A percentile compares a stretch with the other conserved stretches of the same genome.
These are phyloP conservation scores for Chymomyza costata DNA, from an alignment of 1,140 invertebrate species.

Conservation along the genomic window DNA sequence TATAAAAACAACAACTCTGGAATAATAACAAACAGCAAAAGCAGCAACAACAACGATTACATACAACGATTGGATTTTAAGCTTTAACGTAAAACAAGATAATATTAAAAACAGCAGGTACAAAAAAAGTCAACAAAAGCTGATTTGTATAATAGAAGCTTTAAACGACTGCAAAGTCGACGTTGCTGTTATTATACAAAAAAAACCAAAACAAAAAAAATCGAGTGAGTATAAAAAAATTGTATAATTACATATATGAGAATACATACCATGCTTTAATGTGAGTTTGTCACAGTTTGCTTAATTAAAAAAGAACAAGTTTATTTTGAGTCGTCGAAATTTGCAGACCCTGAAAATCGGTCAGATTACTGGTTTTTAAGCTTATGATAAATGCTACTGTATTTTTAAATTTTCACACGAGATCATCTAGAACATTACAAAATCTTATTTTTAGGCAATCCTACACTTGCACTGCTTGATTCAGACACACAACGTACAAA, in stretches of 20 bases:
- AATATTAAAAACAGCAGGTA: too few relatives aligned
- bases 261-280: background rate
- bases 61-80: background rate
- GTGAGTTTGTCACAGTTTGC: conserved; percentile 6
- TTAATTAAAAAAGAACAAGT: conserved; percentile 27
- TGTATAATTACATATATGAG: conserved; percentile 1
- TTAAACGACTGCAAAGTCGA: conserved; percentile 9
- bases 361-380: too few relatives aligned
- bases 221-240: conserved; percentile 24
- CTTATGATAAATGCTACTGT: too few relatives aligned
- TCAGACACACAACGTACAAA: too few relatives aligned
- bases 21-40: conserved; percentile 2
- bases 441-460: too few relatives aligned
- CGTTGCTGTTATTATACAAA: conserved; percentile 14
- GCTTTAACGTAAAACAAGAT: conserved; percentile 1
- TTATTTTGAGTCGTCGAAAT: too few relatives aligned
- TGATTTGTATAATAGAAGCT: conserved; percentile 13
- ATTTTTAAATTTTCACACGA: too few relatives aligned
- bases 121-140: conserved; percentile 5
- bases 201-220: conserved; percentile 19
- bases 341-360: too few relatives aligned
- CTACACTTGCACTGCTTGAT: too few relatives aligned
- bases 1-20: conserved; percentile 9
- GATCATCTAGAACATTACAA: too few relatives aligned
- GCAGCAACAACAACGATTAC: conserved; percentile 7